These are phyloP conservation scores for Scomber japonicus DNA, from an alignment of 2,113 vertebrate species.

Conservation along the genomic window DNA sequence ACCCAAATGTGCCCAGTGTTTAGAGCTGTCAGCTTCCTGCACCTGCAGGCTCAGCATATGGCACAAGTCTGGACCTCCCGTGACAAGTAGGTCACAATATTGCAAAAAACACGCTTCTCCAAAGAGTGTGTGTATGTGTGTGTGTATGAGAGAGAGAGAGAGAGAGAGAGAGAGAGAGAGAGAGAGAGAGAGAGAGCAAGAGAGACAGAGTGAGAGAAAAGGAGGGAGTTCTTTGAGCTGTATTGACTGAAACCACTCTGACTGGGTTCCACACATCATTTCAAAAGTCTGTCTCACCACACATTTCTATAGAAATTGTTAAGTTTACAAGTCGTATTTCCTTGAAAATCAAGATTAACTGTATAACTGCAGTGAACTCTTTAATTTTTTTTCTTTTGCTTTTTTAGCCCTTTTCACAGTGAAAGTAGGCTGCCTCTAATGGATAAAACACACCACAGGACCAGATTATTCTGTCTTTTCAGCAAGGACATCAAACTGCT, in stretches of 20 bases:
- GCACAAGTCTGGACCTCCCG: slow-evolving; percentile 68
- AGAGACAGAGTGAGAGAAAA: no score
- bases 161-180: background rate
- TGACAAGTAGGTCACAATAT: slow-evolving; percentile 69
- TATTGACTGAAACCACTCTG: slow-evolving; percentile 47
- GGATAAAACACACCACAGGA: slow-evolving; percentile 31
- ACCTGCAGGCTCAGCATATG: slow-evolving; percentile 74
- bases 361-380: background rate
- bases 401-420: background rate
- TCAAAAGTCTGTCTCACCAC: slow-evolving; percentile 10
- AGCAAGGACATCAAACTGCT: slow-evolving; percentile 41
- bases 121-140: slow-evolving; percentile 24
- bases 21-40: slow-evolving; percentile 70
- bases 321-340: background rate
- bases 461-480: slow-evolving; percentile 42
- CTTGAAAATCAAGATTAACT: background rate
- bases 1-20: slow-evolving; percentile 45
- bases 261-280: slow-evolving; percentile 6
- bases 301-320: slow-evolving; percentile 9
- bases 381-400: background rate
- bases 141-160: background rate
- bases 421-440: slow-evolving; percentile 22
- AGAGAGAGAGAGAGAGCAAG: no score
- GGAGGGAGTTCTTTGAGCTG: background rate
- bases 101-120: slow-evolving; percentile 52